Conservation (phyloP, 2,888 invertebrate species). For the Urechis unicinctus region DNA sequence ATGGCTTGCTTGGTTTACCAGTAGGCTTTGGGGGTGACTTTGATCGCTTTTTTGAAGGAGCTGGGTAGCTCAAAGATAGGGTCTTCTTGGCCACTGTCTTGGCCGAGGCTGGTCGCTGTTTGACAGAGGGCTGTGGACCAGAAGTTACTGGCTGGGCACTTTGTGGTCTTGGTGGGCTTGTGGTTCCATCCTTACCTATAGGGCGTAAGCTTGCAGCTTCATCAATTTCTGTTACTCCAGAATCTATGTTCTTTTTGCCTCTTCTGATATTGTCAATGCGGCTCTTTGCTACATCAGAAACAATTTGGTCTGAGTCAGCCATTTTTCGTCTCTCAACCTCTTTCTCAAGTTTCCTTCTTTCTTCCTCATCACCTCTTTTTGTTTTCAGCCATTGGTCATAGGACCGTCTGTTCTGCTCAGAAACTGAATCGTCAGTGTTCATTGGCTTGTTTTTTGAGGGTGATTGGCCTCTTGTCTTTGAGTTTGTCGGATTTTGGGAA, state of each 20-base stretch:
- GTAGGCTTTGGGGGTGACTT: slow-evolving; percentile 1
- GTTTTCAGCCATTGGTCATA: slow-evolving; percentile 4
- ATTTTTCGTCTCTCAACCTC: neutral
- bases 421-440: neutral
- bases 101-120: neutral
- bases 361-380: neutral
- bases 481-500: no score
- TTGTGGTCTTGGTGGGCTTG: neutral
- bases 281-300: neutral
- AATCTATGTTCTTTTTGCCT: neutral
- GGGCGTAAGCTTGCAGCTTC: neutral
- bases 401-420: neutral
- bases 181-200: neutral
- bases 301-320: neutral
- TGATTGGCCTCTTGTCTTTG: neutral
- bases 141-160: neutral
- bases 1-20: neutral
- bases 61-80: neutral
- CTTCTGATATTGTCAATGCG: neutral
- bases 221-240: neutral
- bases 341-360: neutral
- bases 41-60: neutral
- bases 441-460: no score
- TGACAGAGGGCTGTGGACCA: neutral
- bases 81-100: neutral